These are phyloP conservation scores for Carassius auratus DNA, from an alignment of 2,113 vertebrate genomes.

Conservation along the genomic window DNA sequence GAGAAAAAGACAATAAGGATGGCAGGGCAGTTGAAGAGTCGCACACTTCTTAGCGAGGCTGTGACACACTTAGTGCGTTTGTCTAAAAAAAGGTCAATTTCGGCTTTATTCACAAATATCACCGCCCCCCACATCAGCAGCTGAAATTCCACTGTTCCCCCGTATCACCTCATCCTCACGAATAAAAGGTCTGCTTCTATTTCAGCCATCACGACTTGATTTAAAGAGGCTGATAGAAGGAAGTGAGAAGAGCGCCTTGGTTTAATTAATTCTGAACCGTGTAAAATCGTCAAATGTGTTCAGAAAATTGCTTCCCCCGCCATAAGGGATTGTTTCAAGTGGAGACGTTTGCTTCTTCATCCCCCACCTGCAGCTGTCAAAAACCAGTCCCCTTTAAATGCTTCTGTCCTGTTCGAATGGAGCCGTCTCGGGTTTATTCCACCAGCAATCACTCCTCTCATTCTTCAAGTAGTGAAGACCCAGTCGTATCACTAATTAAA, in stretches of 20 bases:
- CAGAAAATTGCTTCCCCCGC: constrained; percentile 1
- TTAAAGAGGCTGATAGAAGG: constrained; percentile 8
- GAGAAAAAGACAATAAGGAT: constrained; percentile 18
- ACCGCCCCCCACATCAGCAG: constrained; percentile 28
- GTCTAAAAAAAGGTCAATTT: constrained; percentile 7
- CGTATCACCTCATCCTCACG: background rate
- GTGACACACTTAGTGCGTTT: background rate
- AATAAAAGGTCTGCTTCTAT: constrained; percentile 20
- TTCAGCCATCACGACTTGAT: background rate
- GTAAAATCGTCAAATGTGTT: constrained; percentile 11
- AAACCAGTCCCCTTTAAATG: constrained; percentile 18
- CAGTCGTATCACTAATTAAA: constrained; percentile 51
- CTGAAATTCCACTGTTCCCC: constrained; percentile 4
- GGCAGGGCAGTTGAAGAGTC: background rate
- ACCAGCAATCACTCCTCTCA: constrained; percentile 12
- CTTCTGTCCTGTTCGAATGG: background rate
- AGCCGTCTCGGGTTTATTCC: background rate
- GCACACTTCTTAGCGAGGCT: constrained; percentile 11
- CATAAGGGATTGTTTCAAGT: constrained; percentile 17
- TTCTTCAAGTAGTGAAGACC: constrained; percentile 27
- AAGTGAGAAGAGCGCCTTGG: background rate
- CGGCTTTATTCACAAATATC: constrained; percentile 39
- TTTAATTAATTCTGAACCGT: constrained; percentile 33
- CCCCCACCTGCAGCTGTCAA: background rate
- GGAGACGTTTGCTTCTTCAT: background rate